A percentile compares a stretch with the other conserved stretches of the same genome.
These are phyloP conservation scores for Sphaerophoria rueppellii DNA, from an alignment of 2,888 invertebrate genomes.

Conservation along the genomic window DNA sequence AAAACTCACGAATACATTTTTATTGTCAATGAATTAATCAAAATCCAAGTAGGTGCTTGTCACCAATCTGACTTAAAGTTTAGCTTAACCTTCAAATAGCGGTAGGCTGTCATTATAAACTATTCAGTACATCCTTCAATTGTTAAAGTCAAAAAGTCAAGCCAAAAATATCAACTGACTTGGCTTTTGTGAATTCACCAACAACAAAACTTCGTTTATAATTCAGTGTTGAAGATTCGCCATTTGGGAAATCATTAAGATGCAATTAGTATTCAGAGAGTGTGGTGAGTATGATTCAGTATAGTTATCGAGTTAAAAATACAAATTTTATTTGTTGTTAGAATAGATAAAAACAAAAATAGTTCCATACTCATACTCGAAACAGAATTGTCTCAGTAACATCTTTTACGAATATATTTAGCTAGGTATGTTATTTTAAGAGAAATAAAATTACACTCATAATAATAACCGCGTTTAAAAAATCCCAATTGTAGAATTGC, in stretches of 20 bases:
- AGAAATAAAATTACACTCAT: no score
- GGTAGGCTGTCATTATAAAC: slow-evolving; percentile 12
- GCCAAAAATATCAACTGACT: not conserved
- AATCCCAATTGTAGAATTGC: no score
- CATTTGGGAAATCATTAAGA: slow-evolving; percentile 1
- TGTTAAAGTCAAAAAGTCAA: not conserved
- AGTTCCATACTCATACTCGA: no score
- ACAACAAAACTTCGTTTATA: not conserved
- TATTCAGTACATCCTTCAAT: slow-evolving; percentile 7
- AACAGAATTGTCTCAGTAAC: no score
- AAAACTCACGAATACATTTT: no score
- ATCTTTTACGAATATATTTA: no score
- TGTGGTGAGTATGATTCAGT: slow-evolving; percentile 7
- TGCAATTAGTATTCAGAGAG: slow-evolving; percentile 22
- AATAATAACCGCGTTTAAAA: no score
- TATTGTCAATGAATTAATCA: no score
- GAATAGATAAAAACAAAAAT: not conserved
- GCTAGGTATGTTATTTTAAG: no score
- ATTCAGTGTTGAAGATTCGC: slow-evolving; percentile 12
- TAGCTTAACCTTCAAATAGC: slow-evolving; percentile 23
- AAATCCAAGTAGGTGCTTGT: no score
- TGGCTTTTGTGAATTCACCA: not conserved
- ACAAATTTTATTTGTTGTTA: not conserved
- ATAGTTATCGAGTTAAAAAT: slow-evolving; percentile 23
- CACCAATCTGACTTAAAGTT: not conserved